Base-by-base conservation (phyloP, 2,113 vertebrate species). In the Eubucco bourcierii region DNA sequence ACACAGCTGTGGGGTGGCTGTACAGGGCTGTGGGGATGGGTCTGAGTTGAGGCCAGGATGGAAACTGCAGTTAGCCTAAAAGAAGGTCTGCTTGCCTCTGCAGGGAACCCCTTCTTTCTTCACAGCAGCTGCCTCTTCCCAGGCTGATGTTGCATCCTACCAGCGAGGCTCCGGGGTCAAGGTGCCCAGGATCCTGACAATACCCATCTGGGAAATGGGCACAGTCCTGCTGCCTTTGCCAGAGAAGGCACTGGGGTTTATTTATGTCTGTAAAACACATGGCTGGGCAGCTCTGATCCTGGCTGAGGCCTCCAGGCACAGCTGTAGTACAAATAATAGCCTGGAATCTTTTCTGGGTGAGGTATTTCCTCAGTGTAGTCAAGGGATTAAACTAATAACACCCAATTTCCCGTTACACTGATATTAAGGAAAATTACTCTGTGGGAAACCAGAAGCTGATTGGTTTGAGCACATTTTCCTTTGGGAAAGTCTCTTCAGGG, bases 341-440 rank as follows among this genome's bases (percentile, higher is more conserved):
- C 58, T 87, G 64, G 59, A 92, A 67, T 89, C 81, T 82, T 73
- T 95, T 89, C 50, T 73, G 79, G 28, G 65, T 87, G 73, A 96
- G n/a, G 60, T 87, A 90, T 94, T 93, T 96, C 89, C 81, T 94
- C 89, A 77, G 23, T 12, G 33, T 74, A 75, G 87, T 34, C 87
- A 68, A 87, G 61, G 65, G 72, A 94, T 74, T 92, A 89, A 80
- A 83, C 52, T 85, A 93, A 55, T 85, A 96, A 85, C 25, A 82
- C 67, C 41, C 75, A 65, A 92, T 96, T 94, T 96, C 91, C 89
- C 58, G 0, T 81, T 83, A 72, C 55, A 50, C 39, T 87, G 79
- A 74, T 83, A 76, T 64, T 83, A 85, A 85, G 65, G 74, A 92
- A 90, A 90, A 78, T 55, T 74, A 64, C 56, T 77, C 31, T 83